phyloP scores from a whole-genome alignment of 2,888 invertebrate genomes.

The Ecdyonurus torrentis region DNA sequence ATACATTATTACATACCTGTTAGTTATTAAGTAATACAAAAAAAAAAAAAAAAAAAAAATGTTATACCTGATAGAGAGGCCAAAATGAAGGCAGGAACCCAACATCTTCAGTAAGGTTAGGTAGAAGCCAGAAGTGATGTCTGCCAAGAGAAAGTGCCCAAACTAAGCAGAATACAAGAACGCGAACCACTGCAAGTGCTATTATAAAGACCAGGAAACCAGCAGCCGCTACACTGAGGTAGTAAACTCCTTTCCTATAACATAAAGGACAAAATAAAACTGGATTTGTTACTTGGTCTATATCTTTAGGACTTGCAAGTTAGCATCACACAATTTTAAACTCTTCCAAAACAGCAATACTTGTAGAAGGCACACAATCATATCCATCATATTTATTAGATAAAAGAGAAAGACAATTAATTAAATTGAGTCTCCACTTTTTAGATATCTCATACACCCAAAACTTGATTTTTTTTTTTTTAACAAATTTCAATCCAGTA shows the following conservation, averaged over 20 bases:
- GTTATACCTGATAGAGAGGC: constrained; percentile 74
- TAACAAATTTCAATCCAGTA: too few relatives aligned
- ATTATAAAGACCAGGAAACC: constrained; percentile 90
- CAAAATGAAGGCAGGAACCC: constrained; percentile 98
- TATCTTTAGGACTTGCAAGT: neutral
- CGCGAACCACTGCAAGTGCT: constrained; percentile 70
- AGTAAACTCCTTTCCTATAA: constrained; percentile 81
- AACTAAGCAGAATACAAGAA: constrained; percentile 79
- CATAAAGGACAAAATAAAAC: constrained; percentile 11
- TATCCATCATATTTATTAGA: too few relatives aligned
- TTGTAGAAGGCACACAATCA: too few relatives aligned
- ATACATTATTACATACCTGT: too few relatives aligned
- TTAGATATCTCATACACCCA: too few relatives aligned
- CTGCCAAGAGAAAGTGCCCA: constrained; percentile 78
- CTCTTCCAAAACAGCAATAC: too few relatives aligned
- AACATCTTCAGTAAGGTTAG: constrained; percentile 98
- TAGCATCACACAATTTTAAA: too few relatives aligned
- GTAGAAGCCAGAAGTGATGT: constrained; percentile 94
- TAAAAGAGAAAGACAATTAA: too few relatives aligned
- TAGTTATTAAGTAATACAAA: too few relatives aligned
- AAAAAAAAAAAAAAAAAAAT: constrained; percentile 11
- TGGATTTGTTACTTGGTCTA: neutral
- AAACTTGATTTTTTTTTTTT: too few relatives aligned
- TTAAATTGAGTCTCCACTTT: too few relatives aligned
- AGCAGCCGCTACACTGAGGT: constrained; percentile 86